Base-by-base conservation (phyloP, 2,797 vertebrate genomes). In the Huso huso region DNA sequence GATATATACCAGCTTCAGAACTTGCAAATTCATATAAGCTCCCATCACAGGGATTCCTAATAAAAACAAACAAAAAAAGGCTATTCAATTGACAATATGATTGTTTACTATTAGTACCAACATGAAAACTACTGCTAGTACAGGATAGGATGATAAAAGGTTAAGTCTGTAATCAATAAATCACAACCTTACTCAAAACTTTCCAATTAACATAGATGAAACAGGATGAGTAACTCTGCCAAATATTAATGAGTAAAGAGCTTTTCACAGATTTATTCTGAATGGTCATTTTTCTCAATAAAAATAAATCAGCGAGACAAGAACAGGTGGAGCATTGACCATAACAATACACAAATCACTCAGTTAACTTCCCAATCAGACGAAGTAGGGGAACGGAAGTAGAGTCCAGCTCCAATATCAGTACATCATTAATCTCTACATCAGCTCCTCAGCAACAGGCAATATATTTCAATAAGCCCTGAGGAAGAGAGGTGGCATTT, bases 391-490 rank as follows among this genome's bases (percentile, higher is more conserved):
- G 68, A 68, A 67, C 13, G 61, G 68, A 72, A 66, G 11, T 67
- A 37, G 68, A 70, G 69, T 10, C 72, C 62, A 67, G 64, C 64
- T 76, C 72, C 60, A 61, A 12, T 66, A 69, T 71, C 50, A 61
- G 15, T 15, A 51, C 6, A 49, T 57, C 72, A 76, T 79, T 70
- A 71, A 68, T 74, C 59, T 78, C 51, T 67, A 55, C 12, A 66
- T 72, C 72, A 69, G 66, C 53, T 50, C 52, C 53, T 77, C 71
- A 70, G 66, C 53, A 61, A 74, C 71, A 64, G 63, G n/a, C 61
- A 61, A 71, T 64, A 66, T 13, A 67, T 79, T 75, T 67, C 64
- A 71, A 76, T 70, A 70, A 74, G 64, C 62, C 67, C 52, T 53
- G 53, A 62, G 64, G 66, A 69, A 70, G 66, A 68, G 53, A 55